Base-by-base conservation (phyloP, 2,797 vertebrate species). In the Neosalanx taihuensis region DNA sequence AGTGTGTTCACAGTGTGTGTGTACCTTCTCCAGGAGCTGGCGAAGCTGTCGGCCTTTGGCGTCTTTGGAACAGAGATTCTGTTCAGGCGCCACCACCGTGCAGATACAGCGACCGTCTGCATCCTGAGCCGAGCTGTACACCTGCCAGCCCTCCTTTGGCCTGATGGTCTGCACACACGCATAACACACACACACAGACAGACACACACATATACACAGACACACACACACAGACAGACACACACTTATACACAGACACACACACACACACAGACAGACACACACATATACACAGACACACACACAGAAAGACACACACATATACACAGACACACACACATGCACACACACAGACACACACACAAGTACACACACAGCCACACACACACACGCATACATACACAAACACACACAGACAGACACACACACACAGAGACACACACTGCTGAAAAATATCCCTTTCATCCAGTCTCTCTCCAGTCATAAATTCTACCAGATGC, bases 71-170 rank as follows among this genome's bases (percentile, higher is more conserved):
- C 97, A 99, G 33, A 99, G 91, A 76, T 94, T 99, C 87, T 99
- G 97, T 81, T 98, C 97, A 0, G 97, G 97, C 70, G 97, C 97
- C 79, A 99, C 97, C 79, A 98, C 97, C 0, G 97, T 99, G 87
- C 97, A 99, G 89, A 99, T 95, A 84, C 97, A 99, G 30, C 97
- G 91, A 6, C 97, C 97, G 6, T 98, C 96, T 6, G 97, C 95
- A 83, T 99, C 97, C 88, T 99, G 97, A 1, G 97, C 96, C 0
- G 97, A 99, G 78, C 97, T 98, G 84, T 98, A 98, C 72, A 99
- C 97, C 87, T 99, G 97, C 97, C 97, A 99, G 51, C 97, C 96
- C 87, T 99, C 97, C 87, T 96, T 96, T 33, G 96, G 96, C 75
- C 96, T 94, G 65, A 99, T 93, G 79, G 97, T 96, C 97, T 99